Conservation (phyloP, 35 echinoderm and acorn worm genomes). For the Patiria miniata region DNA sequence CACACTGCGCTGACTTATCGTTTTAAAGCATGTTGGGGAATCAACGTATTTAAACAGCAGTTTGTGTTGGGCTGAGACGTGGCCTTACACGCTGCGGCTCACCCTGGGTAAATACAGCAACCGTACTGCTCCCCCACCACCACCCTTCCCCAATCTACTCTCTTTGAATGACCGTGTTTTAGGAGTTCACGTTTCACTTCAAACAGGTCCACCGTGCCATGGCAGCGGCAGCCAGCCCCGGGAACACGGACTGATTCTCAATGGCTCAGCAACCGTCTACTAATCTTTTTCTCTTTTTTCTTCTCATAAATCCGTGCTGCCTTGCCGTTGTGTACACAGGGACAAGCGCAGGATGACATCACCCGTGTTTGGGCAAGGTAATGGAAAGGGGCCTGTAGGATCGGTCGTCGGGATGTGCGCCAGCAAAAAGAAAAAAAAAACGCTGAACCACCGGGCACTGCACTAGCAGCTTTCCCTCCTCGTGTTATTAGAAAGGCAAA, state of each 20-base stretch:
- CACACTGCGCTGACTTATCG: not conserved
- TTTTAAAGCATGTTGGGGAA: constrained; percentile 7
- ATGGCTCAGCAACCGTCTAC: not conserved
- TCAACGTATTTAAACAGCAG: constrained; percentile 3
- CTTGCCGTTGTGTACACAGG: too few relatives aligned
- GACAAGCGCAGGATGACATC: too few relatives aligned
- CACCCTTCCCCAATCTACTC: too few relatives aligned
- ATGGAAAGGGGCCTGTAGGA: too few relatives aligned
- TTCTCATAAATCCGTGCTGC: too few relatives aligned
- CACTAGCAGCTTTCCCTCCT: not conserved
- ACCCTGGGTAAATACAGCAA: not conserved
- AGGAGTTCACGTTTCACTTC: not conserved
- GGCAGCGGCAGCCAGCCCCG: not conserved
- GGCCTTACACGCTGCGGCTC: not conserved
- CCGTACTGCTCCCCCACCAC: too few relatives aligned
- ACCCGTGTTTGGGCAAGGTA: too few relatives aligned
- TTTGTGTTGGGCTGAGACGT: not conserved
- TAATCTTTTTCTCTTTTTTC: too few relatives aligned
- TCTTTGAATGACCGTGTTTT: constrained; percentile 12
- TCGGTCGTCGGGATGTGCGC: too few relatives aligned
- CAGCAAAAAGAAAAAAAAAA: too few relatives aligned
- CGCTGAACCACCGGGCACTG: not conserved
- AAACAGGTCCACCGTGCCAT: not conserved
- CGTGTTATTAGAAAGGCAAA: constrained; percentile 29
- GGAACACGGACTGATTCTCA: not conserved